Base-by-base conservation (phyloP, 2,888 invertebrate genomes). In the Pterostichus niger region DNA sequence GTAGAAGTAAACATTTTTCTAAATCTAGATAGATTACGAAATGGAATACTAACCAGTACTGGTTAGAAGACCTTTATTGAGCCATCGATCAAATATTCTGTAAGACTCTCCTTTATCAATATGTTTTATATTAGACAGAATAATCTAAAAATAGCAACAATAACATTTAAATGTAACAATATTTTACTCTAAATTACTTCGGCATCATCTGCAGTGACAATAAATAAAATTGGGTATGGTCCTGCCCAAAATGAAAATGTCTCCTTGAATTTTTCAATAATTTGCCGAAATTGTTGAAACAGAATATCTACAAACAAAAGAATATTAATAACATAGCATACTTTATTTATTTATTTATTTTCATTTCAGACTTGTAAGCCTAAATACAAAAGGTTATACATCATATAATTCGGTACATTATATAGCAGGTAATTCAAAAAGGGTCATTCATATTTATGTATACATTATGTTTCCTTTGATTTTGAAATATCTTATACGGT, bases 61-160 rank as follows among this genome's bases (percentile, higher is more conserved):
- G 5, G 89, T 89, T 1, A 90, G 85, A 46, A 90, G 86, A 40
- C 90, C 90, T 2, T 87, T 88, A n/a, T 86, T 82, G 6, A 90
- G 86, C 90, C 90, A 90, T 31, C 88, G 87, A 35, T 87, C 84
- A 6, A 90, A 84, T 9, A 87, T 76, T 15, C 85, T 3, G 76
- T 90, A 90, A 0, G 88, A 0, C 0, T 2, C 0, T 83, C 88
- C 87, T 85, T 90, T 90, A 6, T 87, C 84, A 13, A 87, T 88
- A 79, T 88, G 85, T 64, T 87, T 88, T 2, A 84, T 83, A 71
- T 86, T 89, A 3, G 87, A 87, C 10, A 90, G 81, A 13, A 90
- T 79, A 13, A 86, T 81, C 90, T 90, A 64, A 5, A 86, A 84
- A 15, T 49, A 24, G 17, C 13, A 6, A n/a, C 5, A 33, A 15